A percentile compares a stretch with the other conserved stretches of the same genome.
Conservation (phyloP, 1,140 invertebrate genomes). For the Trachelipus rathkii region DNA sequence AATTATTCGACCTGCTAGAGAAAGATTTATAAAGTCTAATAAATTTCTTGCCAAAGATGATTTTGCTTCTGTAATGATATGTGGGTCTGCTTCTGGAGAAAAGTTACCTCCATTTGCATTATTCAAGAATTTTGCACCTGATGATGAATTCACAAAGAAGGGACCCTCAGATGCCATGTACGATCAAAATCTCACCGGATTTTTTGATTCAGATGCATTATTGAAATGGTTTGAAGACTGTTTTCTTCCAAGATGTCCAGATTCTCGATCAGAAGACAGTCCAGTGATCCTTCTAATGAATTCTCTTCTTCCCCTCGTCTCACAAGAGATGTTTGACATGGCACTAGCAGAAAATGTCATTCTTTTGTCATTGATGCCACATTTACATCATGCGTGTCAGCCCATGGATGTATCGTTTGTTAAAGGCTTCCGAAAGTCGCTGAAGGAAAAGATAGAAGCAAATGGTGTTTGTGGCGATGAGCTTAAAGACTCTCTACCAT, state of each 20-base stretch:
- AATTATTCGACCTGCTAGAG: background rate
- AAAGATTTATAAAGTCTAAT: background rate
- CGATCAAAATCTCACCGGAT: background rate
- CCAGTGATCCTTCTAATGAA: background rate
- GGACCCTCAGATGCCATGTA: background rate
- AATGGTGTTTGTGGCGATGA: background rate
- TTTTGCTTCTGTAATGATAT: background rate
- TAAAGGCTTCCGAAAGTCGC: background rate
- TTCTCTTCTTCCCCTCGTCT: background rate
- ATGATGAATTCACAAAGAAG: background rate
- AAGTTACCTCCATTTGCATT: background rate
- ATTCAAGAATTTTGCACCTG: background rate
- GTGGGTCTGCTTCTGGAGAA: background rate
- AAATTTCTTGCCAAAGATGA: background rate
- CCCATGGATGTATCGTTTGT: background rate
- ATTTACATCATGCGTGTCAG: background rate
- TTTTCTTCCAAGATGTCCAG: background rate
- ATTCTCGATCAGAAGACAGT: background rate
- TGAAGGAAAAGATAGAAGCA: background rate
- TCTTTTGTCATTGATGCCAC: background rate
- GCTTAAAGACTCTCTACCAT: background rate
- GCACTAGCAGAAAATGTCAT: background rate
- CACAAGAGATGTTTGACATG: background rate
- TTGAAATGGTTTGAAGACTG: background rate
- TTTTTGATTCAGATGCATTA: background rate